These are phyloP conservation scores for Colaptes auratus DNA, from an alignment of 2,113 vertebrate species.

Conservation along the genomic window DNA sequence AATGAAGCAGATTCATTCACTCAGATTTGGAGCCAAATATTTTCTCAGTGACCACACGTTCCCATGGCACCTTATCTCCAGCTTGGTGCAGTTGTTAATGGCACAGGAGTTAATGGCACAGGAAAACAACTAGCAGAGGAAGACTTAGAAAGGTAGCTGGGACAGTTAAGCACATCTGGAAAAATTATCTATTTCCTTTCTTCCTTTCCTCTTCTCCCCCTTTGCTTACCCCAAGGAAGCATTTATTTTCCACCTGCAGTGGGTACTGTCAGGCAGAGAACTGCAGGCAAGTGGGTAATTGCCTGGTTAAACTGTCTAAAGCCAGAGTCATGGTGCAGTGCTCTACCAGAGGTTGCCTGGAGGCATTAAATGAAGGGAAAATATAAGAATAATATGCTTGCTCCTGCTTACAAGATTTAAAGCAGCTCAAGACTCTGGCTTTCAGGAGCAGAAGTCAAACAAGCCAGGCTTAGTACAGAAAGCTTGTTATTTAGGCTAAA, in stretches of 20 bases:
- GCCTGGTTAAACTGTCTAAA: slow-evolving; percentile 7
- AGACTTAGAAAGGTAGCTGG: background rate
- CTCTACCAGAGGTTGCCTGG: background rate
- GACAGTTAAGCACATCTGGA: background rate
- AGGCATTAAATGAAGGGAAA: background rate
- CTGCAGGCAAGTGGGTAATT: background rate
- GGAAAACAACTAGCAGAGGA: background rate
- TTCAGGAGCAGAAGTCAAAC: slow-evolving; percentile 3
- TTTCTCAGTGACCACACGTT: background rate
- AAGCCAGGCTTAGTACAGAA: slow-evolving; percentile 3
- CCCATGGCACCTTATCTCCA: background rate
- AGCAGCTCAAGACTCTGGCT: slow-evolving; percentile 3
- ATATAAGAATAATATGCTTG: slow-evolving; percentile 13
- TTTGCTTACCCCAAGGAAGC: background rate
- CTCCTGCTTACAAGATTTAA: slow-evolving; percentile 39
- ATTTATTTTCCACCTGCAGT: background rate
- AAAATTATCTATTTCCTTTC: background rate
- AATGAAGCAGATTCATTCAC: background rate
- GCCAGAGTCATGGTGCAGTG: background rate
- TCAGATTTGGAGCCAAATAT: background rate
- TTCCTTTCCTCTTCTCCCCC: background rate
- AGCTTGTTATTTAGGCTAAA: slow-evolving; percentile 56
- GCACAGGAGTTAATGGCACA: background rate
- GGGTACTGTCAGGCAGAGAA: background rate
- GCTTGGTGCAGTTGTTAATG: background rate